Evolutionary conservation across 2,888 invertebrate genomes (phyloP), one percentile per base, ranked within the genome.

Genomic region (Selenia dentaria): DNA sequence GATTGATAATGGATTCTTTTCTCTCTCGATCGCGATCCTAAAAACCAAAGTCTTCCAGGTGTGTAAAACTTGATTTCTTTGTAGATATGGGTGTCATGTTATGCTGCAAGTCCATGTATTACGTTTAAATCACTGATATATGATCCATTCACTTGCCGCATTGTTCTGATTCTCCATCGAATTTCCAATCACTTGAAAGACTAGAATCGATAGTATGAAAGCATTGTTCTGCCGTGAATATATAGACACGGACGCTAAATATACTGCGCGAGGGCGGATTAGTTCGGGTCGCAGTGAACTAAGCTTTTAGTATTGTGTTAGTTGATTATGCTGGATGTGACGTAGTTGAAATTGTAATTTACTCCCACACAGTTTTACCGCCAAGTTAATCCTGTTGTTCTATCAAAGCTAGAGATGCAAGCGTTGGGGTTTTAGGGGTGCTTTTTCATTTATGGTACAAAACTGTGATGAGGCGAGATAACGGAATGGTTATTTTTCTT

Each of bases 131-230:
- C 22, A 22, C 8, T 22, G n/a, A n/a, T 25, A 13, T 14, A 27
- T 29, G 10, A 16, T 22, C n/a, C 13, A 34, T 34, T 25, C 4
- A 14, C 9, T 16, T 16, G 16, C 16, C 6, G 20, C 9, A 14
- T 34, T 34, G 34, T 34, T 34, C 13, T 11, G 25, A 13, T 5
- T 25, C 31, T 27, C 3, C 8, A 20, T n/a, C 25, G 27, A 35
- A 32, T 37, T 42, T 59, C 60, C 60, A 68, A 66, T 69, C 62
- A 64, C 48, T 31, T 6, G n/a, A 13, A 28, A 49, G 54, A 59
- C 51, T n/a, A n/a, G 16, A 44, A 12, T 46, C 40, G 40, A 32
- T 51, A 16, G 16, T 4, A 16, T 4, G 16, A 16, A 52, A 28
- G 42, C 50, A 42, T 46, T 48, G 51, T 50, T 52, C 59, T 42